Percentiles rank a stretch among this genome's conserved stretches.
These are phyloP conservation scores for Apis laboriosa DNA, from an alignment of 1,140 invertebrate species.

Conservation along the genomic window DNA sequence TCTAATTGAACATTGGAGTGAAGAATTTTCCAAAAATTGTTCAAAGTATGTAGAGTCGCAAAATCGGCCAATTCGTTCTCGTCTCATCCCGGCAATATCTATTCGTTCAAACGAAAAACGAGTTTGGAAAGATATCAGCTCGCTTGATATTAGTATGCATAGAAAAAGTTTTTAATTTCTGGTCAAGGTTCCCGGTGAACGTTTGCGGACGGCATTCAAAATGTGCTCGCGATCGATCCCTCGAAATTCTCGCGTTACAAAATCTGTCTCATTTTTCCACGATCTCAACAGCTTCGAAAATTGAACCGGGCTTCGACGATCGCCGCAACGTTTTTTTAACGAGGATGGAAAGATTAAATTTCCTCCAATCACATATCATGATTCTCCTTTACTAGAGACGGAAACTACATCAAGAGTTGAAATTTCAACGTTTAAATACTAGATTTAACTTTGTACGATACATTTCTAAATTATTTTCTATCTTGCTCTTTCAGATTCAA, in stretches of 20 bases:
- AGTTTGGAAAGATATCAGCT: constrained; percentile 45
- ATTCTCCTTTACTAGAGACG: no score
- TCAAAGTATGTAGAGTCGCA: neutral
- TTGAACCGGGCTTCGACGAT: constrained; percentile 2
- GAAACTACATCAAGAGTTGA: neutral
- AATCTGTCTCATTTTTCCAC: neutral
- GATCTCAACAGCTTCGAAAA: constrained; percentile 18
- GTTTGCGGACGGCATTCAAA: constrained; percentile 32
- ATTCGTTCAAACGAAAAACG: constrained; percentile 45
- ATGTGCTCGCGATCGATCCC: constrained; percentile 48
- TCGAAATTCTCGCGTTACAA: constrained; percentile 23
- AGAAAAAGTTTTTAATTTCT: constrained; percentile 68
- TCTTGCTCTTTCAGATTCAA: no score
- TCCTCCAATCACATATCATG: neutral
- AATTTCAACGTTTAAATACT: no score
- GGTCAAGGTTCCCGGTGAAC: constrained; percentile 40
- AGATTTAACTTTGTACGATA: no score
- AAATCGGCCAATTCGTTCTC: neutral
- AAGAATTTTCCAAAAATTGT: neutral
- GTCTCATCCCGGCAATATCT: neutral
- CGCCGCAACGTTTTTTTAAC: neutral
- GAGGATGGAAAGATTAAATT: neutral
- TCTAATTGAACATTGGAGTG: neutral
- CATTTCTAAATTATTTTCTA: no score
- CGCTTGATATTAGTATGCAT: constrained; percentile 61